These are phyloP conservation scores for Anoplius nigerrimus DNA, from an alignment of 2,888 invertebrate genomes.

Conservation along the genomic window DNA sequence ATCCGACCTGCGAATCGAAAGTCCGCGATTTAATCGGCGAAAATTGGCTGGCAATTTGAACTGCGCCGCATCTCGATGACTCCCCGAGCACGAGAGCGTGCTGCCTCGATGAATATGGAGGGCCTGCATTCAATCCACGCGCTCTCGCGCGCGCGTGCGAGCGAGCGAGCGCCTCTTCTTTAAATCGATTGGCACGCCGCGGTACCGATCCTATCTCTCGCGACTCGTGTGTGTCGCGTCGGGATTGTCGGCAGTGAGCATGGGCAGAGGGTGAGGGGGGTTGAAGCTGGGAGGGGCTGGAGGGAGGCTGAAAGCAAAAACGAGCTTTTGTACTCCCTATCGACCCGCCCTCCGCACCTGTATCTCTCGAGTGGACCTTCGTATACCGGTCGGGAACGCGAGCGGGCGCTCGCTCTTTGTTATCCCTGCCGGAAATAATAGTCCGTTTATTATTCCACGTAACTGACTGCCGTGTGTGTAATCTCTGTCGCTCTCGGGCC, in stretches of 20 bases:
- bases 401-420: constrained; percentile 1
- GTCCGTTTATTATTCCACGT: not conserved
- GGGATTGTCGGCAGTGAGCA: constrained; percentile 13
- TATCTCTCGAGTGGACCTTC: constrained; percentile 1
- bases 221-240: constrained; percentile 4
- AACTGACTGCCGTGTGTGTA: constrained; percentile 1
- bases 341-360: not conserved
- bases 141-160: too few species aligned
- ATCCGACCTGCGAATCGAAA: not conserved
- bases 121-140: constrained; percentile 3
- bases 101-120: constrained; percentile 6
- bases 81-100: not conserved
- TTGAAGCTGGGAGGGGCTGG: too few species aligned
- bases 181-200: constrained; percentile 7
- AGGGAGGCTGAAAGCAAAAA: constrained; percentile 14
- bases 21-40: not conserved
- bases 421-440: not conserved
- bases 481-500: too few species aligned
- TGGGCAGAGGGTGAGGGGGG: too few species aligned
- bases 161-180: constrained; percentile 2
- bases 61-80: constrained; percentile 5
- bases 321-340: constrained; percentile 11
- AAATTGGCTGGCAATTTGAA: not conserved
- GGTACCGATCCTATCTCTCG: not conserved
- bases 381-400: not conserved